These are phyloP conservation scores for Oryctes rhinoceros DNA, from an alignment of 1,140 invertebrate species.

Conservation along the genomic window DNA sequence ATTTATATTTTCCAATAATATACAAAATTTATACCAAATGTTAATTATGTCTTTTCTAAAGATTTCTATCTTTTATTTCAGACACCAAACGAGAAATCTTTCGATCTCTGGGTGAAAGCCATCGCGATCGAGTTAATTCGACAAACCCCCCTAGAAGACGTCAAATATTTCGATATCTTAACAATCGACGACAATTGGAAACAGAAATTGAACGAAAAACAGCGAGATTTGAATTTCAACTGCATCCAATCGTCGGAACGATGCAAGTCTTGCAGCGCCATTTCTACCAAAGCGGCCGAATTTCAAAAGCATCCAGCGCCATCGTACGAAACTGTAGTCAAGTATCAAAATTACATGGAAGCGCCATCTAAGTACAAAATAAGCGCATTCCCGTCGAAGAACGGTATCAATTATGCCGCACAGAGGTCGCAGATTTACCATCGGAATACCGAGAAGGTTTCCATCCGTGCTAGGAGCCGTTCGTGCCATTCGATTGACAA, in stretches of 20 bases:
- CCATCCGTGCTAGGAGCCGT: background rate
- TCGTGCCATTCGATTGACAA: slow-evolving; percentile 10
- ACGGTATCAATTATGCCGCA: background rate
- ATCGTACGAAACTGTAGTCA: background rate
- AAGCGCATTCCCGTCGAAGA: background rate
- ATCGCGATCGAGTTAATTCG: slow-evolving; percentile 70
- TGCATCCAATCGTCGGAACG: slow-evolving; percentile 7
- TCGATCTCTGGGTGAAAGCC: slow-evolving; percentile 70
- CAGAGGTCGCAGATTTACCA: slow-evolving; percentile 35
- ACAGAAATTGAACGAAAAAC: slow-evolving; percentile 43
- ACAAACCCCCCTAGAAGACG: slow-evolving; percentile 70
- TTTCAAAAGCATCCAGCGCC: background rate
- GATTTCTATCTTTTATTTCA: slow-evolving; percentile 57
- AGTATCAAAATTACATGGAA: background rate
- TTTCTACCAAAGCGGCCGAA: background rate
- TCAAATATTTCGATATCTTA: slow-evolving; percentile 64
- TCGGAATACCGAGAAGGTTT: background rate
- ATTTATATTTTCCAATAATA: too few relatives aligned
- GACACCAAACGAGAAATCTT: slow-evolving; percentile 66
- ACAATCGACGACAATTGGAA: slow-evolving; percentile 58
- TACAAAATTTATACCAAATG: too few relatives aligned
- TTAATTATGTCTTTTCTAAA: background rate
- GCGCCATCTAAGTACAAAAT: slow-evolving; percentile 6
- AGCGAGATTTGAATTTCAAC: slow-evolving; percentile 53
- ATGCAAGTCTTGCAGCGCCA: slow-evolving; percentile 4